phyloP scores from a whole-genome alignment of 2,797 vertebrate genomes.

The Lagodon rhomboides region DNA sequence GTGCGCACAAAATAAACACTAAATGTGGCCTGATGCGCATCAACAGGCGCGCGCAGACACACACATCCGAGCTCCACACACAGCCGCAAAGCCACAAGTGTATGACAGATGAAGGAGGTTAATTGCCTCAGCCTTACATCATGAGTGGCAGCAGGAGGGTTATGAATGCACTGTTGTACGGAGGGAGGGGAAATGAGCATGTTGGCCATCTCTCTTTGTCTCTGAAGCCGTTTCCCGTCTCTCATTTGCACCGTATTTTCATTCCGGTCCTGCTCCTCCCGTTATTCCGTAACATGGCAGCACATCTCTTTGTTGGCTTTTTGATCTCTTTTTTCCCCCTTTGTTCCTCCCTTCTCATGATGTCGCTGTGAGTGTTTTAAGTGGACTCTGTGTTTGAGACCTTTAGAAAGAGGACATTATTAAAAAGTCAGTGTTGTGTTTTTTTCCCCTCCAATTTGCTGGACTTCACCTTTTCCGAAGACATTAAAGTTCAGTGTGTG shows the following conservation, averaged over 20 bases:
- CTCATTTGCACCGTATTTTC: conserved; percentile 51
- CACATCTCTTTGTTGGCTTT: conserved; percentile 18
- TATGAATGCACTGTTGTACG: conserved; percentile 47
- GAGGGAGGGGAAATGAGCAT: conserved; percentile 70
- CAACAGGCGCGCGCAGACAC: neutral
- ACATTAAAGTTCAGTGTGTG: no score
- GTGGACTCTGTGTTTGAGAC: conserved; percentile 5
- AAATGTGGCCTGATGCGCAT: neutral
- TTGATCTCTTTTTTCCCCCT: conserved; percentile 3
- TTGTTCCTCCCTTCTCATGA: neutral
- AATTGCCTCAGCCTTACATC: conserved; percentile 81
- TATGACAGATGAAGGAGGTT: conserved; percentile 76
- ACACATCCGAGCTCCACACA: neutral
- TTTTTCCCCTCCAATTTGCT: neutral
- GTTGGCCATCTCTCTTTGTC: conserved; percentile 64
- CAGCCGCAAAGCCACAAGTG: conserved; percentile 28
- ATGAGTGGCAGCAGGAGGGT: conserved; percentile 74
- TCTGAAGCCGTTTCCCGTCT: conserved; percentile 58
- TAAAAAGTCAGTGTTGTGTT: neutral
- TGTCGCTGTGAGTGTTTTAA: neutral
- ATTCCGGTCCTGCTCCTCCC: conserved; percentile 21
- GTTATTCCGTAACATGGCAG: conserved; percentile 26
- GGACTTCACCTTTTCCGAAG: neutral
- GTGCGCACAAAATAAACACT: neutral
- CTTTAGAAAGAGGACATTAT: neutral